Conservation (phyloP, 2,888 invertebrate genomes). For the Malthinus flaveolus region DNA sequence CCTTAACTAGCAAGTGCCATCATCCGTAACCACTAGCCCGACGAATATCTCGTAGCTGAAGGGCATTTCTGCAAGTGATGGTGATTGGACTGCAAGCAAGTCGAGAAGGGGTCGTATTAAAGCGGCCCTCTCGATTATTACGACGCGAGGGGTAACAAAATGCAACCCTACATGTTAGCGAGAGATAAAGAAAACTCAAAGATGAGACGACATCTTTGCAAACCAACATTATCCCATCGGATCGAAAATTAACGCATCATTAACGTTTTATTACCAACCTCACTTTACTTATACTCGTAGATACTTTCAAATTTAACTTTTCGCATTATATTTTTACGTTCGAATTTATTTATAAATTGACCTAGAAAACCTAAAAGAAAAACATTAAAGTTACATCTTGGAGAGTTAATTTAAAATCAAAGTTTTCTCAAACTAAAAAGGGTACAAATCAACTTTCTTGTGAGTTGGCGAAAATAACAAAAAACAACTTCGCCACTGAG, state of each 20-base stretch:
- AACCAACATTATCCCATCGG: constrained; percentile 27
- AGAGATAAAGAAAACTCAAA: constrained; percentile 2
- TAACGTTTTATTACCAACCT: constrained; percentile 26
- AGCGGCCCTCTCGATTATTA: constrained; percentile 18
- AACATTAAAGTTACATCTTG: no score
- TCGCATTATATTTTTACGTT: constrained; percentile 7
- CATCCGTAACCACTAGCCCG: constrained; percentile 39
- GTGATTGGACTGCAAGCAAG: constrained; percentile 40
- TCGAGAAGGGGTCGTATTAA: constrained; percentile 33
- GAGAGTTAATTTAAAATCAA: no score
- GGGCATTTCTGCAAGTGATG: constrained; percentile 40
- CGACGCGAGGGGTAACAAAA: constrained; percentile 8
- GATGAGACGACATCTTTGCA: background rate
- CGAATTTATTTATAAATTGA: constrained; percentile 3
- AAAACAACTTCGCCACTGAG: no score
- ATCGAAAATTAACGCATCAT: constrained; percentile 35
- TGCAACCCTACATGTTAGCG: constrained; percentile 1
- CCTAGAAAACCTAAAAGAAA: background rate
- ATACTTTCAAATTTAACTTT: constrained; percentile 32
- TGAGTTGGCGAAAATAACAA: no score
- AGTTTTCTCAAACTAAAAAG: no score
- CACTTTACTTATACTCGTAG: no score
- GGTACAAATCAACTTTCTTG: no score
- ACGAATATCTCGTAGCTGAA: constrained; percentile 35
- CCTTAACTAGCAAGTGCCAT: constrained; percentile 28